Conservation (phyloP, 2,888 invertebrate species). For the Drosophila demipolita region DNA sequence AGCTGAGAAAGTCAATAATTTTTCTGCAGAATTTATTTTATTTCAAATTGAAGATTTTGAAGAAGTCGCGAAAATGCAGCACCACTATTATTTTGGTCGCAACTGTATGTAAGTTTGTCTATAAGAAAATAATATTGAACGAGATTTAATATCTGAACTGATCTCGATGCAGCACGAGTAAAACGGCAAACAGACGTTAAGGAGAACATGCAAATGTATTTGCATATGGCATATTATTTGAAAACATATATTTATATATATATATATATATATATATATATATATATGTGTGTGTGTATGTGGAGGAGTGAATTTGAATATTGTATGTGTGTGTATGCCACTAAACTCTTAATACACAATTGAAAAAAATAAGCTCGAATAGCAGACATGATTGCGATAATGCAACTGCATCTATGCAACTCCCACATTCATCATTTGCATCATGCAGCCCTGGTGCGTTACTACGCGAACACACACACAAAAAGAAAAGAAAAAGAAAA, state of each 20-base stretch:
- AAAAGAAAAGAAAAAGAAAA: conserved; percentile 16
- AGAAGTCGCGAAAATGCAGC: neutral
- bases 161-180: neutral
- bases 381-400: conserved; percentile 19
- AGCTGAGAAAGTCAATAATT: neutral
- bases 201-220: neutral
- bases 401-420: conserved; percentile 41
- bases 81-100: neutral
- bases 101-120: neutral
- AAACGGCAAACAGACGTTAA: neutral
- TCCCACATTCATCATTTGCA: conserved; percentile 13
- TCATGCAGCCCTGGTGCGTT: conserved; percentile 45
- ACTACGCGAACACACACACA: conserved; percentile 27
- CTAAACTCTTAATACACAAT: neutral
- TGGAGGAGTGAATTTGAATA: neutral
- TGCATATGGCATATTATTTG: neutral
- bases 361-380: neutral
- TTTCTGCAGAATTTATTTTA: neutral
- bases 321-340: neutral
- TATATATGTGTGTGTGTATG: neutral
- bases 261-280: neutral
- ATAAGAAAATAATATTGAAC: neutral
- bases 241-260: neutral
- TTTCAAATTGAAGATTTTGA: neutral
- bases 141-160: neutral